These are phyloP conservation scores for Palaemon carinicauda DNA, from an alignment of 1,140 invertebrate genomes.

Conservation along the genomic window DNA sequence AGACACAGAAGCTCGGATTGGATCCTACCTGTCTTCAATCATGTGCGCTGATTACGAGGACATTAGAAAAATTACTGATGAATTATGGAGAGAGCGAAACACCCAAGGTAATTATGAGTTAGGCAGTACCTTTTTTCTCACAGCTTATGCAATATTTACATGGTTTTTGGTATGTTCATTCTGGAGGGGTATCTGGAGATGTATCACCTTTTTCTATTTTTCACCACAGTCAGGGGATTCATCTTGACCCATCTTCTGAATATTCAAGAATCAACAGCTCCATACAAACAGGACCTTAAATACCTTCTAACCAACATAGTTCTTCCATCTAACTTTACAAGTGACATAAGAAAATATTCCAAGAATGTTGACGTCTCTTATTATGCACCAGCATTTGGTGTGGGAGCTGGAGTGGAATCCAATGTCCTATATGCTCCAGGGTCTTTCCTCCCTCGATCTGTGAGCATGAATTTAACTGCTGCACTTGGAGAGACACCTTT, in stretches of 20 bases:
- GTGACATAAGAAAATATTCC: constrained; percentile 31
- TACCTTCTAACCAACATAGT: not conserved
- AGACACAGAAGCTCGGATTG: no score
- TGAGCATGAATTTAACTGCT: constrained; percentile 2
- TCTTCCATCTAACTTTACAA: constrained; percentile 9
- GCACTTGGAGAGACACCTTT: constrained; percentile 1
- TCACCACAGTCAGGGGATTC: constrained; percentile 28
- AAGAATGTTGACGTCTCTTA: constrained; percentile 31
- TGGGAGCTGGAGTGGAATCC: constrained; percentile 33
- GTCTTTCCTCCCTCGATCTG: constrained; percentile 42
- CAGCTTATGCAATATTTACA: no score
- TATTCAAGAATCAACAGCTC: constrained; percentile 11
- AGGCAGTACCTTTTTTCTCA: no score
- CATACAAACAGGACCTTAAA: not conserved
- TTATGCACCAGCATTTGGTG: not conserved
- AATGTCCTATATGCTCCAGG: constrained; percentile 42
- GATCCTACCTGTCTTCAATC: no score
- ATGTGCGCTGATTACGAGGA: no score
- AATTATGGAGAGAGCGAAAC: no score
- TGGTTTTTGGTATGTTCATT: no score
- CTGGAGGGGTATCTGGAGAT: no score
- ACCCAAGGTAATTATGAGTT: no score
- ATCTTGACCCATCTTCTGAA: constrained; percentile 28
- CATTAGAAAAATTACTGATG: no score
- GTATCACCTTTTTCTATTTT: not conserved